Evolutionary conservation across 2,797 vertebrate genomes (phyloP), one percentile per base, ranked within the genome.

Genomic region (Amblyopsis hoosieri): DNA sequence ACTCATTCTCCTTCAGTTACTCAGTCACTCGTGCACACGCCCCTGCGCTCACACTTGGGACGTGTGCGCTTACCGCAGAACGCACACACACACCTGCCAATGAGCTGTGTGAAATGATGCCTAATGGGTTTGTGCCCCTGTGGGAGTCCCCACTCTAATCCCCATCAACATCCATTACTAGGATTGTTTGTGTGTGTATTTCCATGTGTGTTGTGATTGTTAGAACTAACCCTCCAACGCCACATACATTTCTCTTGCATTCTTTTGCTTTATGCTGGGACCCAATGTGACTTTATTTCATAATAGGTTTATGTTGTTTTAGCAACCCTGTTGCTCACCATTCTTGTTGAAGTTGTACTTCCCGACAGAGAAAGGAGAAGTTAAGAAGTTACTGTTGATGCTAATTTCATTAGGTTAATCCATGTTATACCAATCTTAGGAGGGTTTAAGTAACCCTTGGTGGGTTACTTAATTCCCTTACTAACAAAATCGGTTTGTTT

Each of bases 71-170:
- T 23, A 23, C 23, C 23, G 23, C 23, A 23, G 23, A 23, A 23
- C 19, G 19, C 62, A 79, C 54, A 71, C 74, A 66, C 46, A 79
- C 63, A 80, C 62, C 85, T 85, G 84, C 85, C 87, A 84, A 87
- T 88, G 87, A 89, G 88, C 85, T 84, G 83, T 87, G 83, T 85
- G 82, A 87, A 82, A 89, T 90, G 88, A 91, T 90, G 87, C 84
- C 84, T 85, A 88, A 88, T 91, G 85, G 83, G 64, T 91, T 88
- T 87, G 74, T 65, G 80, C 74, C 84, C 87, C 79, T 45, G 61
- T 83, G 84, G 87, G 87, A 90, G 80, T 83, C 85, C 81, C 84
- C 85, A 87, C 89, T 89, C 87, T 89, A 88, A 90, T 89, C 87
- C 86, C 87, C 87, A 87, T 87, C 87, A 89, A 83, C 83, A 84